Evolutionary conservation across 1,140 invertebrate genomes (phyloP).

Genomic region (Rhagoletis zephyria): DNA sequence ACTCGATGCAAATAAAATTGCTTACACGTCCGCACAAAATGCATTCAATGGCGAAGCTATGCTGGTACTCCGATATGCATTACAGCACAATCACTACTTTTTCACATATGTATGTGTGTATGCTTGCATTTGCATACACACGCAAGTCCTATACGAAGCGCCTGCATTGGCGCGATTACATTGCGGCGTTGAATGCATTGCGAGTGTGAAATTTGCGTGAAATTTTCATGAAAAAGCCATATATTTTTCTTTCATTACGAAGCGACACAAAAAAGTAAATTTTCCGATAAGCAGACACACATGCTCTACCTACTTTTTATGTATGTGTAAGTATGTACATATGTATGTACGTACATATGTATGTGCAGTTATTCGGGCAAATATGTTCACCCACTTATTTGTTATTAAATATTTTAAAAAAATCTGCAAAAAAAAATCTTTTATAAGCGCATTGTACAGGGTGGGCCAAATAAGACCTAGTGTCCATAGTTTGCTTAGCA

Average conservation of each 20-base stretch:
- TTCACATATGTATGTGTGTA: too few relatives aligned
- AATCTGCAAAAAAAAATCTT: not conserved
- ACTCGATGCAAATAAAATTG: slow-evolving; percentile 34
- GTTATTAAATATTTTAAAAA: not conserved
- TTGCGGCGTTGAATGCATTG: not conserved
- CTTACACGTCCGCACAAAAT: not conserved
- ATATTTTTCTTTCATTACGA: not conserved
- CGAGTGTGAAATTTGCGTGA: slow-evolving; percentile 26
- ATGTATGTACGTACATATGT: not conserved
- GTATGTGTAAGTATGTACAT: too few relatives aligned
- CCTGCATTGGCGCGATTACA: not conserved
- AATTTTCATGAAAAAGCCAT: slow-evolving; percentile 44
- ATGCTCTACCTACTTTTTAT: too few relatives aligned
- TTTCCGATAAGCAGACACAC: not conserved
- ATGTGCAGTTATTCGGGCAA: not conserved
- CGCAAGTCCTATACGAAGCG: not conserved
- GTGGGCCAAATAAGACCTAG: too few relatives aligned
- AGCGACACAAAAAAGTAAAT: not conserved
- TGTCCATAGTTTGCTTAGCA: too few relatives aligned
- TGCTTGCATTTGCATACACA: not conserved
- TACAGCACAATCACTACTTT: slow-evolving; percentile 21
- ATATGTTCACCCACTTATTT: not conserved
- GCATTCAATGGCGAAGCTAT: slow-evolving; percentile 7
- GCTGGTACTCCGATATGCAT: not conserved
- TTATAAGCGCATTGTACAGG: too few relatives aligned